Evolutionary conservation across 2,797 vertebrate species (phyloP).

Genomic region (Sus cebifrons): DNA sequence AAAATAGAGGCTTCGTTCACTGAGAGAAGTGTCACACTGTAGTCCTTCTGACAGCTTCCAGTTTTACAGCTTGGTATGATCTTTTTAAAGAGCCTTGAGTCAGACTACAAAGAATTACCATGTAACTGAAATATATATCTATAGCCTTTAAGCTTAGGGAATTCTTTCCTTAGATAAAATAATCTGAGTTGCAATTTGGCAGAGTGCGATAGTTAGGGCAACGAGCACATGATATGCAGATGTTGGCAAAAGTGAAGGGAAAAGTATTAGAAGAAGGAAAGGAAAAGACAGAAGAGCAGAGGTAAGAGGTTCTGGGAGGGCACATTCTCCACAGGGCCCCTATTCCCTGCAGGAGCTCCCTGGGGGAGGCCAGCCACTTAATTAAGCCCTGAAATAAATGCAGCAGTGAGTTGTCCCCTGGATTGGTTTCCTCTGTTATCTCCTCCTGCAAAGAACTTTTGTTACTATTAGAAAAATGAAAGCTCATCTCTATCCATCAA

Average conservation of each 20-base stretch:
- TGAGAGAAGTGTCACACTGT: background rate
- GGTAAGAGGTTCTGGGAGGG: background rate
- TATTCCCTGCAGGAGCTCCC: background rate
- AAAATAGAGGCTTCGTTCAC: background rate
- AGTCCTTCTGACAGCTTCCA: background rate
- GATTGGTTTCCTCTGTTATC: background rate
- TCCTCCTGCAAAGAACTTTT: background rate
- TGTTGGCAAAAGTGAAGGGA: background rate
- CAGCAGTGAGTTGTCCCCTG: background rate
- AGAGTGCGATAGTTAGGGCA: background rate
- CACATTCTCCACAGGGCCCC: background rate
- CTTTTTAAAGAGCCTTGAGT: background rate
- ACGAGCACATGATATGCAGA: background rate
- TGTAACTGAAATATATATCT: background rate
- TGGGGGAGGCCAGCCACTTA: background rate
- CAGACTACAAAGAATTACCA: background rate
- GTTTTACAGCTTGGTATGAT: background rate
- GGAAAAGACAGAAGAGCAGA: background rate
- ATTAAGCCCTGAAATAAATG: background rate
- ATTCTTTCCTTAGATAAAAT: background rate
- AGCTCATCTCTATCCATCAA: background rate
- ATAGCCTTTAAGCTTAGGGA: background rate
- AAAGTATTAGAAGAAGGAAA: background rate
- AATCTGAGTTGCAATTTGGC: background rate
- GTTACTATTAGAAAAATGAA: background rate